Percentiles rank a stretch among this genome's conserved stretches.
Conservation (phyloP, 2,113 vertebrate species). For the Macquaria australasica region DNA sequence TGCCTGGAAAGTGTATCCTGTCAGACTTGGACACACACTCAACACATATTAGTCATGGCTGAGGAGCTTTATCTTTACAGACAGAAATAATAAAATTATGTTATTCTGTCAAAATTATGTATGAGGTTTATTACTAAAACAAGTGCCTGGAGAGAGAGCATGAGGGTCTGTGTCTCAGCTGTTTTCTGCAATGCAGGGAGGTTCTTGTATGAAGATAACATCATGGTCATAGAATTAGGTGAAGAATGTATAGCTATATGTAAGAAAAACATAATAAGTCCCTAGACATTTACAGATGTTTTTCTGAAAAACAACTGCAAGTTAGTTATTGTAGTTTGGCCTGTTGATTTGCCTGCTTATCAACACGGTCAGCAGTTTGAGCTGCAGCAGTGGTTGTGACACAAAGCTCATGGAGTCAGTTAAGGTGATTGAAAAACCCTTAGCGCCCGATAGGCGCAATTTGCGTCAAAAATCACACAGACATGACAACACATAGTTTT, state of each 20-base stretch:
- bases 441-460: neutral
- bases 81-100: neutral
- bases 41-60: slow-evolving; percentile 2
- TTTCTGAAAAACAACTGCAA: neutral
- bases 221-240: neutral
- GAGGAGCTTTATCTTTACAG: neutral
- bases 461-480: neutral
- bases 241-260: neutral
- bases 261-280: neutral
- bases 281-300: neutral
- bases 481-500: neutral
- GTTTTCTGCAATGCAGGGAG: neutral
- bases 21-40: slow-evolving; percentile 9
- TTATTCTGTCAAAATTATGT: too few relatives aligned
- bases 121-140: neutral
- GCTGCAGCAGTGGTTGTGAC: neutral
- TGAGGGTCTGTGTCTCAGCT: neutral
- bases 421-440: neutral
- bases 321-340: neutral
- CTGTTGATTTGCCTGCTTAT: neutral
- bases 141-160: neutral
- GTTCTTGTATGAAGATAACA: neutral
- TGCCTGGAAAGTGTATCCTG: slow-evolving; percentile 16
- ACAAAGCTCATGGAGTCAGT: neutral
- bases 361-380: neutral